Evolutionary conservation across 2,888 invertebrate species (phyloP), one percentile per base, ranked within the genome.

Genomic region (Pharmacophagus antenor): DNA sequence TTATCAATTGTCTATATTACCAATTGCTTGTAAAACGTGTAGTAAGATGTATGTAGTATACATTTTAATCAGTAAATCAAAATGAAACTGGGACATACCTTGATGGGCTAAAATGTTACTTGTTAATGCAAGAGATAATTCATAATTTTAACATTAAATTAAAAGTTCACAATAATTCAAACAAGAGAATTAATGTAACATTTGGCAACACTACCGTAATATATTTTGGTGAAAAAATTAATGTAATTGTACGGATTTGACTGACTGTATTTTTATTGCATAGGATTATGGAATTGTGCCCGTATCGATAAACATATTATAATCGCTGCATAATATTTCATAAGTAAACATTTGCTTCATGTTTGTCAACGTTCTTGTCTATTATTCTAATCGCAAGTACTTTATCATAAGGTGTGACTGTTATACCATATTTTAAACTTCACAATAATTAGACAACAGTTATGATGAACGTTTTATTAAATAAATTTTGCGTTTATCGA

Each of bases 241-340:
- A n/a, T n/a, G n/a, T n/a, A 58, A 18, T 12, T 50, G 37, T 52
- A 52, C 57, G 44, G 31, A 58, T 52, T 53, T 52, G 46, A 52
- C 58, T 46, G 10, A 20, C n/a, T 44, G 22, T 31, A 20, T 41
- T 47, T 27, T 37, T 50, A 46, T 23, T 49, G n/a, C 10, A 22
- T 53, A 53, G 42, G 17, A 31, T 41, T 49, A 57, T 51, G 51
- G 46, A 50, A 50, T 63, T 51, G 55, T 57, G 63, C 64, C 61
- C 61, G 58, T 58, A 51, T 56, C 49, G 22, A 23, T 27, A 50
- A 47, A 21, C 21, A 47, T 17, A 56, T 61, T 51, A 46, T 37
- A 31, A 31, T 47, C 47, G 41, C 31, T 61, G 27, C 25, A 48
- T 44, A 54, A 37, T 42, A 50, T 48, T 21, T 54, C 31, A 55